These are phyloP conservation scores for Nephrocerus scutellatus DNA, from an alignment of 2,888 invertebrate genomes.

Conservation along the genomic window DNA sequence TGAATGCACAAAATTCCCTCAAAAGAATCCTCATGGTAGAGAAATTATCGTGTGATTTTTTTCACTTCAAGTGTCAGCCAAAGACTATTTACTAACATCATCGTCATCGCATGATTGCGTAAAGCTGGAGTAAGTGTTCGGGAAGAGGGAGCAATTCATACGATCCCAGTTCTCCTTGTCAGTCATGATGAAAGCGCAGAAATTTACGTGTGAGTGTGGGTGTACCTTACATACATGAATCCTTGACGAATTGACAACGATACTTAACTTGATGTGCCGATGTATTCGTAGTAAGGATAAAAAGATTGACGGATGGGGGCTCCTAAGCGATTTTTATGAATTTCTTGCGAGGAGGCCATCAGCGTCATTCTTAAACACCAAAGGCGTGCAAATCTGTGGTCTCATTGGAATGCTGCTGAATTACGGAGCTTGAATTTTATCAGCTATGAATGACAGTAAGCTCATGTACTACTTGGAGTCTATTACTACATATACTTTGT, in stretches of 20 bases:
- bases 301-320: no score
- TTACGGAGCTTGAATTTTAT: no score
- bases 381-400: no score
- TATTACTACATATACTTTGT: no score
- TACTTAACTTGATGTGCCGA: not conserved
- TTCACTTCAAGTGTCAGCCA: conserved; percentile 34
- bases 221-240: not conserved
- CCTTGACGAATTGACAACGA: conserved; percentile 10
- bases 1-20: no score
- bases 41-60: conserved; percentile 40
- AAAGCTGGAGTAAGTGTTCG: conserved; percentile 7
- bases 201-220: conserved; percentile 1
- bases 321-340: no score
- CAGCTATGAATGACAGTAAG: no score
- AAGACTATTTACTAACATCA: conserved; percentile 33
- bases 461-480: no score
- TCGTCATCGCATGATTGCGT: conserved; percentile 7
- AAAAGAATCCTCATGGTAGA: no score
- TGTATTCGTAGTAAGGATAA: not conserved
- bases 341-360: no score
- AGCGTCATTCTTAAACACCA: no score
- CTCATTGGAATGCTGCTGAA: no score
- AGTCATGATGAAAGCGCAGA: conserved; percentile 1
- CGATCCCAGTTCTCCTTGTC: conserved; percentile 1
- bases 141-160: not conserved